Percentiles rank a stretch among this genome's conserved stretches.
Conservation (phyloP, 2,888 invertebrate species). For the Sericinus montela region DNA sequence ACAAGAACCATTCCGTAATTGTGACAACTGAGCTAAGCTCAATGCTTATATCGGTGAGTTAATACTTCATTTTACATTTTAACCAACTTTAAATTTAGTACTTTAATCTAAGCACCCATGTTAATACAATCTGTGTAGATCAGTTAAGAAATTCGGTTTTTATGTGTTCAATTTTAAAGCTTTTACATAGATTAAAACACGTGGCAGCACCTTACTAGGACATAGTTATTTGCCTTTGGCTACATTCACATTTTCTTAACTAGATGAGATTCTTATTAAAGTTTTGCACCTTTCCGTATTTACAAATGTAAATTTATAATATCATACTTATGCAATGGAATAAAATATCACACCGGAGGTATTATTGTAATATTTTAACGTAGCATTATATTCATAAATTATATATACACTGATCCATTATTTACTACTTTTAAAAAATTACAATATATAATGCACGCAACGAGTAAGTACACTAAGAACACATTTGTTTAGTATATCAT, state of each 20-base stretch:
- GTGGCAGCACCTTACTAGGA: conserved; percentile 67
- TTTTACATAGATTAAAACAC: conserved; percentile 52
- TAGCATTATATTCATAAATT: conserved; percentile 50
- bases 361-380: conserved; percentile 38
- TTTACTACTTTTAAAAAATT: too few species aligned
- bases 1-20: too few species aligned
- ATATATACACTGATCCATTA: conserved; percentile 22
- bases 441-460: not conserved
- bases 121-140: conserved; percentile 4
- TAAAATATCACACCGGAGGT: conserved; percentile 37
- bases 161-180: conserved; percentile 52
- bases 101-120: conserved; percentile 15
- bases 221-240: conserved; percentile 68
- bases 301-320: conserved; percentile 34
- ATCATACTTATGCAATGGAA: conserved; percentile 36
- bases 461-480: conserved; percentile 13
- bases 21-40: not conserved
- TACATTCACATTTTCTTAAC: conserved; percentile 37
- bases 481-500: conserved; percentile 25
- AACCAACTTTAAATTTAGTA: not conserved
- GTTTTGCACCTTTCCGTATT: conserved; percentile 29
- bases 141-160: conserved; percentile 44
- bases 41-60: conserved; percentile 2
- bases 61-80: conserved; percentile 3
- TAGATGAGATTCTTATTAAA: conserved; percentile 53